These are phyloP conservation scores for Epinotia nisella DNA, from an alignment of 2,888 invertebrate genomes.

Conservation along the genomic window DNA sequence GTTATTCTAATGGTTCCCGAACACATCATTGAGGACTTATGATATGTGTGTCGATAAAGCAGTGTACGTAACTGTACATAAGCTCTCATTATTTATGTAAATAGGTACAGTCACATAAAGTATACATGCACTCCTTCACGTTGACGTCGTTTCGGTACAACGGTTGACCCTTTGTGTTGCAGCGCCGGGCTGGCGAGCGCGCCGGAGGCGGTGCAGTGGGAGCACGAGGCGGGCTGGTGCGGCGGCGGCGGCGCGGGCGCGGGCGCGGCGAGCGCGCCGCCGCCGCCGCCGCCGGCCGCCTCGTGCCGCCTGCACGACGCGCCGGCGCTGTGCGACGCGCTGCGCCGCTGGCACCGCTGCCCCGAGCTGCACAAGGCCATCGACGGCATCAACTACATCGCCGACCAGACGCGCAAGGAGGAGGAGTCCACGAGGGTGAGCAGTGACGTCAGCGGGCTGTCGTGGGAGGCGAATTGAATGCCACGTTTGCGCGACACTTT, in stretches of 20 bases:
- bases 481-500: not conserved
- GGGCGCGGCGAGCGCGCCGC: slow-evolving; percentile 47
- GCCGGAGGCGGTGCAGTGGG: slow-evolving; percentile 45
- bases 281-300: slow-evolving; percentile 61
- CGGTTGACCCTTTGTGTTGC: slow-evolving; percentile 34
- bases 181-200: slow-evolving; percentile 64
- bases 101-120: too few relatives aligned
- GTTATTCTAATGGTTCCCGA: too few relatives aligned
- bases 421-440: slow-evolving; percentile 95
- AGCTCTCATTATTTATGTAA: too few relatives aligned
- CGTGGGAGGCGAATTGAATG: too few relatives aligned
- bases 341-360: slow-evolving; percentile 94
- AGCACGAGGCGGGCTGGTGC: slow-evolving; percentile 43
- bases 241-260: slow-evolving; percentile 52
- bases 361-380: slow-evolving; percentile 97
- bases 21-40: too few relatives aligned
- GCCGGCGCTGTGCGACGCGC: slow-evolving; percentile 85
- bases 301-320: slow-evolving; percentile 83
- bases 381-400: slow-evolving; percentile 96
- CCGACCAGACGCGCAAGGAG: slow-evolving; percentile 95
- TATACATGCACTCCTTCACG: too few relatives aligned
- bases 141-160: not conserved
- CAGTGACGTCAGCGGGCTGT: not conserved
- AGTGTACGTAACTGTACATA: too few relatives aligned
- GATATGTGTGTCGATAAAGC: too few relatives aligned